Percentiles rank a stretch among this genome's conserved stretches.
Evolutionary conservation across 2,888 invertebrate species (phyloP).

Genomic region (Synanthedon andrenaeformis): DNA sequence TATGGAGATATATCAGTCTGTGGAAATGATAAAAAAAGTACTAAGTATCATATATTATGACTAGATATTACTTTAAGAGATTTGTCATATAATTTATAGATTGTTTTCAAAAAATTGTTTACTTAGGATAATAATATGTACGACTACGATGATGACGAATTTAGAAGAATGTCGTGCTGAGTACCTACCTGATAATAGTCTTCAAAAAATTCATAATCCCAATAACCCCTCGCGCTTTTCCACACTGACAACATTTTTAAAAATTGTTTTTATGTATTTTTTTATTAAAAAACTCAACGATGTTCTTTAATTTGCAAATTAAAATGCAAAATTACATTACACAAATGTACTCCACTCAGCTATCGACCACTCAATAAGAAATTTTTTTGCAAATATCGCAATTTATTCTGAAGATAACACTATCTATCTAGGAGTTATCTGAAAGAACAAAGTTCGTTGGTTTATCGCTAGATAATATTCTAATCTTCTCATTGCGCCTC

Average conservation of each 20-base stretch:
- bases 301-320: background rate
- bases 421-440: constrained; percentile 19
- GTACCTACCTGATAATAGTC: constrained; percentile 9
- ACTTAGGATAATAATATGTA: no score
- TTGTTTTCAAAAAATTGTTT: no score
- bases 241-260: constrained; percentile 13
- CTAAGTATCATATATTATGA: no score
- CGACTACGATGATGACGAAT: no score
- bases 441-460: constrained; percentile 28
- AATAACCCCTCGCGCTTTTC: constrained; percentile 12
- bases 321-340: background rate
- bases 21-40: no score
- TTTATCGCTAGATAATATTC: constrained; percentile 18
- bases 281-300: background rate
- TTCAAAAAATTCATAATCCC: constrained; percentile 4
- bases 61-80: no score
- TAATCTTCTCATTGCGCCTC: constrained; percentile 2
- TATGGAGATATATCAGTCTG: no score
- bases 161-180: no score
- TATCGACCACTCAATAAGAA: constrained; percentile 10
- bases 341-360: background rate
- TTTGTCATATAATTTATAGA: no score
- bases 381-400: constrained; percentile 4
- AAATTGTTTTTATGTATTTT: background rate
- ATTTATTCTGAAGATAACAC: background rate